These are phyloP conservation scores for Prionchulus punctatus DNA, from an alignment of 2,888 invertebrate genomes.

Conservation along the genomic window DNA sequence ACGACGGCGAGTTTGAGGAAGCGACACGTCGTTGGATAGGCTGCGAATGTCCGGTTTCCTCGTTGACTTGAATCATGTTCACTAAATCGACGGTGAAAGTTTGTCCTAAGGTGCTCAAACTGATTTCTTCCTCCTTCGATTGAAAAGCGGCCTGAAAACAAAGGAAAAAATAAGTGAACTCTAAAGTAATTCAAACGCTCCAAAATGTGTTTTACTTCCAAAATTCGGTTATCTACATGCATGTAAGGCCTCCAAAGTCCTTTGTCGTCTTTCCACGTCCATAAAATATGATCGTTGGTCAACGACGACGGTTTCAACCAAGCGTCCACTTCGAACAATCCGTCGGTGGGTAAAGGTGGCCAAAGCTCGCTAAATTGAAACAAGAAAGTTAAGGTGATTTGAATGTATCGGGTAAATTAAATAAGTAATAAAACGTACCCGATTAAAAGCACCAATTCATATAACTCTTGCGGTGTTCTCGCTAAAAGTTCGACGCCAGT, in stretches of 20 bases:
- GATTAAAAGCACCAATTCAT: conserved; percentile 89
- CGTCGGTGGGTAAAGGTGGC: conserved; percentile 84
- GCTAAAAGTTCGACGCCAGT: conserved; percentile 48
- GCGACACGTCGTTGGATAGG: conserved; percentile 56
- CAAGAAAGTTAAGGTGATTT: background rate
- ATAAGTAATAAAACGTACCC: conserved; percentile 41
- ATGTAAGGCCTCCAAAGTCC: conserved; percentile 79
- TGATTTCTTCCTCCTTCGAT: conserved; percentile 85
- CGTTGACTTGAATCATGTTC: conserved; percentile 94
- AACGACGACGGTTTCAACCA: conserved; percentile 42
- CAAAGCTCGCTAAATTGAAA: conserved; percentile 54
- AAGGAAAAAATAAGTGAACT: conserved; percentile 9
- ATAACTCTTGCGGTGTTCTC: conserved; percentile 82
- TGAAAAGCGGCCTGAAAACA: conserved; percentile 56
- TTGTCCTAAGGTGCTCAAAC: conserved; percentile 71
- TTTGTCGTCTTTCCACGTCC: conserved; percentile 95
- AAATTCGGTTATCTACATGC: conserved; percentile 74
- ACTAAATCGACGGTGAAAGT: conserved; percentile 91
- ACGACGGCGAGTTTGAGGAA: background rate
- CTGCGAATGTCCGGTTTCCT: conserved; percentile 83
- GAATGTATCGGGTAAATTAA: conserved; percentile 5
- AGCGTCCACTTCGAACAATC: conserved; percentile 81
- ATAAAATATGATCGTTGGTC: conserved; percentile 55
- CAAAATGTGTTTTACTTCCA: too few species aligned
- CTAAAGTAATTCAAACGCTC: too few species aligned